Base-by-base conservation (phyloP, 2,888 invertebrate genomes). In the Eumacrocentrus americanus region DNA sequence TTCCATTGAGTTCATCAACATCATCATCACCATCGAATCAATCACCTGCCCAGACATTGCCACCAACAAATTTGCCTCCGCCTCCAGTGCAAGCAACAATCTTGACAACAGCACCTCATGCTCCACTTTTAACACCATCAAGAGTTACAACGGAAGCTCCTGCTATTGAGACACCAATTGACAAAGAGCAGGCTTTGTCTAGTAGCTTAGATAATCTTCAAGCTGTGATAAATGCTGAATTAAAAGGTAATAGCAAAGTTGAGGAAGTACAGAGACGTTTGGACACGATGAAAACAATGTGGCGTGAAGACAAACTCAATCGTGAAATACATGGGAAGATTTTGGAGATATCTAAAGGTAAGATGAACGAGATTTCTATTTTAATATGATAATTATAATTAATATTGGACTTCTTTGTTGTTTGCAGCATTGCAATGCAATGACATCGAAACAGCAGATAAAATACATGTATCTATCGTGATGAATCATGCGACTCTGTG, bases 381-480 rank as follows among this genome's bases (percentile, higher is more conserved):
- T 29, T 11, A 18, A 53, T 25, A 14, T 20, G 12, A 34, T 35
- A 40, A 34, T 46, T 9, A 14, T n/a, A 14, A 23, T 22, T 20
- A 40, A 48, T 25, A 25, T 40, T 40, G 37, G 1, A 20, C n/a
- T 35, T 2, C 18, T 14, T 35, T 12, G 2, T 34, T 42, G 3
- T 37, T 11, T 82, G 35, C 75, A 88, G 88, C 86, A 54, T 76
- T 88, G 29, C 76, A 75, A 71, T 81, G 82, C 53, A 81, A 84
- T 42, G 77, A 83, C 46, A 81, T 82, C 1, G 80, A 76, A 11
- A 79, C 77, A 73, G 87, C 87, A 22, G 85, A 88, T 77, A 83
- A 84, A 58, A 82, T 87, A 50, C 88, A 88, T 67, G 78, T 84
- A 70, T 81, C 82, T 0, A 74, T 88, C 14, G 86, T 88, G 86